phyloP scores from a whole-genome alignment of 1,140 invertebrate species.

The Condylostylus longicornis region DNA sequence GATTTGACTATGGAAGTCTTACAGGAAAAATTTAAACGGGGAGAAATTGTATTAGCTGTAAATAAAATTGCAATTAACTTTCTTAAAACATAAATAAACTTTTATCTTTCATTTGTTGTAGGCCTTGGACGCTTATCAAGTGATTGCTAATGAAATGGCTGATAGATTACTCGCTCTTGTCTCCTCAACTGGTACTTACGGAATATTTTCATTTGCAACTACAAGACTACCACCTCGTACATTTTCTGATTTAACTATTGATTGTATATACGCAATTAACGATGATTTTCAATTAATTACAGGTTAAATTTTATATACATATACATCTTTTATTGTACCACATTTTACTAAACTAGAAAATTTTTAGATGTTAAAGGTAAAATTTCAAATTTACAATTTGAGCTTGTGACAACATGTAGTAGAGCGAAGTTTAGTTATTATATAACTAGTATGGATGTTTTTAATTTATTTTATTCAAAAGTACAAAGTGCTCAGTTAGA shows the following conservation, averaged over 20 bases:
- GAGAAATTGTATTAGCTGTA: slow-evolving; percentile 1
- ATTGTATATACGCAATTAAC: slow-evolving; percentile 51
- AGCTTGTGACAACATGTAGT: slow-evolving; percentile 11
- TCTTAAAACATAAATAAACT: not conserved
- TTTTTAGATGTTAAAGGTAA: slow-evolving; percentile 14
- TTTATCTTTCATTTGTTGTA: slow-evolving; percentile 6
- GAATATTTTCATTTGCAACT: slow-evolving; percentile 46
- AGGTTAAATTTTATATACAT: slow-evolving; percentile 30
- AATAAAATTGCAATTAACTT: not conserved
- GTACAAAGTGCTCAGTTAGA: slow-evolving; percentile 17
- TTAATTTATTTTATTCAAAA: too few species aligned
- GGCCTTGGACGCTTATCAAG: slow-evolving; percentile 30
- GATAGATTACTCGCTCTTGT: slow-evolving; percentile 47
- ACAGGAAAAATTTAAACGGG: slow-evolving; percentile 6
- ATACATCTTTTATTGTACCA: slow-evolving; percentile 6
- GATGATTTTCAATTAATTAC: slow-evolving; percentile 49
- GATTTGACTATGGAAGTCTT: not conserved
- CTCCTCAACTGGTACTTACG: slow-evolving; percentile 44
- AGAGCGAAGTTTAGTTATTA: slow-evolving; percentile 12
- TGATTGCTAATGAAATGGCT: slow-evolving; percentile 24
- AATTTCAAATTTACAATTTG: slow-evolving; percentile 22
- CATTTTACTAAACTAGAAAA: not conserved
- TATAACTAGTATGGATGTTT: too few species aligned
- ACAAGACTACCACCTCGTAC: slow-evolving; percentile 39
- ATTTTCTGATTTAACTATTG: slow-evolving; percentile 46